phyloP scores from a whole-genome alignment of 1,140 invertebrate genomes.

The Helicoverpa armigera region DNA sequence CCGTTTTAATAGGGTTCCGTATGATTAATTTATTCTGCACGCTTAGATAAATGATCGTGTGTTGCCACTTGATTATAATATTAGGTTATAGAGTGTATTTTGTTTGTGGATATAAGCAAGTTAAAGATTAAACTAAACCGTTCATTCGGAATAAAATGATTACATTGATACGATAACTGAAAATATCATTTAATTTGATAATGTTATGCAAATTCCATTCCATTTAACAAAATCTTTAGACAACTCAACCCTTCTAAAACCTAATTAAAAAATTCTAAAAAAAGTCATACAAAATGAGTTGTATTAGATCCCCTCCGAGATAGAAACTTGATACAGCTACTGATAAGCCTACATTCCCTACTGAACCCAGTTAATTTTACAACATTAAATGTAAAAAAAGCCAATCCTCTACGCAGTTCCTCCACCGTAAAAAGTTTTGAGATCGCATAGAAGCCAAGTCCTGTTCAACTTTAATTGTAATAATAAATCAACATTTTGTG shows the following conservation, averaged over 20 bases:
- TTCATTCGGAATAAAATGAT: too few relatives aligned
- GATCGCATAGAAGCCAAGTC: too few relatives aligned
- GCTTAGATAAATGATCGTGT: slow-evolving; percentile 1
- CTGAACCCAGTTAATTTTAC: slow-evolving; percentile 45
- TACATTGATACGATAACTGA: too few relatives aligned
- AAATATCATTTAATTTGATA: too few relatives aligned
- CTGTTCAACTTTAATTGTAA: too few relatives aligned
- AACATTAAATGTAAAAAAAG: too few relatives aligned
- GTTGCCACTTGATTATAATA: background rate
- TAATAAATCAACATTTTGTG: too few relatives aligned
- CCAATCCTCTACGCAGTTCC: too few relatives aligned
- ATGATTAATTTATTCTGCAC: slow-evolving; percentile 26
- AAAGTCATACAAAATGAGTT: slow-evolving; percentile 28
- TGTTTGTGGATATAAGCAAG: too few relatives aligned
- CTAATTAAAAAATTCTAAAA: background rate
- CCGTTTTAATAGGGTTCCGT: slow-evolving; percentile 24
- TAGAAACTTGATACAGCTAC: slow-evolving; percentile 1
- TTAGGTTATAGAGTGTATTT: too few relatives aligned
- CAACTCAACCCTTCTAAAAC: background rate
- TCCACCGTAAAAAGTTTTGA: too few relatives aligned
- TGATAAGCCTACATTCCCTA: slow-evolving; percentile 32
- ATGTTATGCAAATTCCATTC: slow-evolving; percentile 10
- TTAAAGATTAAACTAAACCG: too few relatives aligned
- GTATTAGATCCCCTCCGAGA: slow-evolving; percentile 18
- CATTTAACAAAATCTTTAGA: background rate